Evolutionary conservation across 2,888 invertebrate species (phyloP).

Genomic region (Loripinus fragilis): DNA sequence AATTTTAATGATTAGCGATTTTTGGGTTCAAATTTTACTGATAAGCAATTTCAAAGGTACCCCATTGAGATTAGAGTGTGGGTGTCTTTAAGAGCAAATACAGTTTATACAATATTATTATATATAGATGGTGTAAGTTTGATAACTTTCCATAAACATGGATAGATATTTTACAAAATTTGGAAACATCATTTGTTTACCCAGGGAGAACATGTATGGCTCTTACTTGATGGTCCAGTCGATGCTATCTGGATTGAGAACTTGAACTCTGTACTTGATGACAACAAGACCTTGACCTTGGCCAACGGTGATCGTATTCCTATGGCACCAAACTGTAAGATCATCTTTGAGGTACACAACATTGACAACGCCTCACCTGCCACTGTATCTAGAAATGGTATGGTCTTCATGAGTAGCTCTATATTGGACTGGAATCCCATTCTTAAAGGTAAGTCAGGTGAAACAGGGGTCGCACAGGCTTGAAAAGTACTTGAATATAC

Average conservation of each 20-base stretch:
- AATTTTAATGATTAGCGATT: too few relatives aligned
- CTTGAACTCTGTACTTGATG: conserved; percentile 84
- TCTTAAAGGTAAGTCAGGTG: conserved; percentile 89
- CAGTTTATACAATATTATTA: too few relatives aligned
- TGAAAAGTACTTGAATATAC: too few relatives aligned
- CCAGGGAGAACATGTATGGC: conserved; percentile 83
- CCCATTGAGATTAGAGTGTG: too few relatives aligned
- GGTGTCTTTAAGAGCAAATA: too few relatives aligned
- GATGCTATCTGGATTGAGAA: conserved; percentile 85
- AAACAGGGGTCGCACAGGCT: too few relatives aligned
- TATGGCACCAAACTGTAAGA: conserved; percentile 84
- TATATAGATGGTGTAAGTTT: too few relatives aligned
- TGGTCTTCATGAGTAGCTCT: conserved; percentile 96
- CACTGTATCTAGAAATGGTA: conserved; percentile 84
- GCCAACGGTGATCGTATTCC: conserved; percentile 84
- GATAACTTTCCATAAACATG: too few relatives aligned
- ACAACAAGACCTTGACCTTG: conserved; percentile 84
- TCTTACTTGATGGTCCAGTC: conserved; percentile 83
- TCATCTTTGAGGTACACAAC: conserved; percentile 84
- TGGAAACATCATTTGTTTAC: neutral
- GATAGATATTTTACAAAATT: too few relatives aligned
- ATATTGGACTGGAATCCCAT: conserved; percentile 97
- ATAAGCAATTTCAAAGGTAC: too few relatives aligned
- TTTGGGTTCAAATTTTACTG: too few relatives aligned
- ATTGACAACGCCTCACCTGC: conserved; percentile 84